Evolutionary conservation across 2,113 vertebrate genomes (phyloP), one percentile per base, ranked within the genome.

Genomic region (Machaerirhynchus nigripectus): DNA sequence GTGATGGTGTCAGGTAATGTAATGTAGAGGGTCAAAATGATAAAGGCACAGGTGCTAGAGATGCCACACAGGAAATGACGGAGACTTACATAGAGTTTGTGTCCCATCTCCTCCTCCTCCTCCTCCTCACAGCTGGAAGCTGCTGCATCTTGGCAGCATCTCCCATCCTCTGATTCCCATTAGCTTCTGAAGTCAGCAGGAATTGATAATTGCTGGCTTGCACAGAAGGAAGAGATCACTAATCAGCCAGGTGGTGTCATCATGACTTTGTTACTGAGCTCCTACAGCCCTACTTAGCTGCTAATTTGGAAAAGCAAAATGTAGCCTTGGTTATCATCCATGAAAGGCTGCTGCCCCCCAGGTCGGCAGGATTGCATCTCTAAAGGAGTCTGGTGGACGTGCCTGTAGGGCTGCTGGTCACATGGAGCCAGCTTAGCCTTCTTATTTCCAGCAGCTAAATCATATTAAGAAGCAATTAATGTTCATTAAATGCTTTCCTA

Each of bases 391-490:
- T 68, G 52, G 22, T 71, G 17, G 27, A 87, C 27, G 44, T 94
- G 88, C 73, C 92, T 60, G n/a, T 47, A 64, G 76, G 56, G 85
- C 80, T 92, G 69, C 71, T 71, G 56, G 64, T 95, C 92, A 78
- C 73, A n/a, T 71, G 76, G 26, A 84, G n/a, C 56, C 87, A 55
- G 60, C 42, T 95, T 71, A 95, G 83, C 52, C 1, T 4, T 15
- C 76, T 94, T 79, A 84, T 82, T 92, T 92, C 90, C 90, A 94
- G 90, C 83, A 93, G 86, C 93, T 94, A 96, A 96, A 95, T 95
- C 88, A 84, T 90, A 90, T 94, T 96, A 96, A 95, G 76, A 84
- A 93, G 83, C 77, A 94, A 95, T 97, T 97, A 96, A 95, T 82
- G 92, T 88, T 95, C 86, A 92, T 94, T 93, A 96, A 93, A 87